Conservation (phyloP, 2,888 invertebrate genomes). For the Drosophila nigritarsus region DNA sequence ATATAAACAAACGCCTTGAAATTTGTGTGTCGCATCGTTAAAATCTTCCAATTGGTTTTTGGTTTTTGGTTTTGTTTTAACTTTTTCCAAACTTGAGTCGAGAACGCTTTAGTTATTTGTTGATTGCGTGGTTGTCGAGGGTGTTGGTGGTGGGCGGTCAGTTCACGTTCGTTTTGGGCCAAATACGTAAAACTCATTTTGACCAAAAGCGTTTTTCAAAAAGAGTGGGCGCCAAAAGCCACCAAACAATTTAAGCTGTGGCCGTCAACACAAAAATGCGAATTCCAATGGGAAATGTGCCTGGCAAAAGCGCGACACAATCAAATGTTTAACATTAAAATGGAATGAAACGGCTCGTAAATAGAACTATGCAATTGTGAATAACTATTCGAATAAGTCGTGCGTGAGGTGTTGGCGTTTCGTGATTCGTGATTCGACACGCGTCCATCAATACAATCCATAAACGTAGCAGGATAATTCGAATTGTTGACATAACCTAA, state of each 20-base stretch:
- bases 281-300: slow-evolving; percentile 21
- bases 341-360: not conserved
- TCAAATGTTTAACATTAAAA: not conserved
- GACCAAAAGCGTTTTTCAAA: slow-evolving; percentile 66
- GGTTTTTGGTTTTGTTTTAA: slow-evolving; percentile 16
- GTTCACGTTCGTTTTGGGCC: slow-evolving; percentile 36
- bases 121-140: slow-evolving; percentile 37
- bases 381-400: not conserved
- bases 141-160: slow-evolving; percentile 49
- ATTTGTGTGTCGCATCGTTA: slow-evolving; percentile 53
- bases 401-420: not conserved
- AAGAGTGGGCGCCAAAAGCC: slow-evolving; percentile 48
- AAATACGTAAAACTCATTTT: slow-evolving; percentile 74
- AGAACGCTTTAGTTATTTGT: slow-evolving; percentile 53
- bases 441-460: too few relatives aligned
- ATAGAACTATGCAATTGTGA: not conserved
- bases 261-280: slow-evolving; percentile 4
- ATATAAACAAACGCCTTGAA: slow-evolving; percentile 60
- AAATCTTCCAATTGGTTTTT: slow-evolving; percentile 61
- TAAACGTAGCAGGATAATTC: not conserved
- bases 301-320: not conserved
- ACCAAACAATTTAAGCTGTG: slow-evolving; percentile 24
- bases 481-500: slow-evolving; percentile 11
- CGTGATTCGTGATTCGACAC: not conserved
- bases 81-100: slow-evolving; percentile 31